These are phyloP conservation scores for Cyrtonyx montezumae DNA, from an alignment of 2,113 vertebrate genomes.

Conservation along the genomic window DNA sequence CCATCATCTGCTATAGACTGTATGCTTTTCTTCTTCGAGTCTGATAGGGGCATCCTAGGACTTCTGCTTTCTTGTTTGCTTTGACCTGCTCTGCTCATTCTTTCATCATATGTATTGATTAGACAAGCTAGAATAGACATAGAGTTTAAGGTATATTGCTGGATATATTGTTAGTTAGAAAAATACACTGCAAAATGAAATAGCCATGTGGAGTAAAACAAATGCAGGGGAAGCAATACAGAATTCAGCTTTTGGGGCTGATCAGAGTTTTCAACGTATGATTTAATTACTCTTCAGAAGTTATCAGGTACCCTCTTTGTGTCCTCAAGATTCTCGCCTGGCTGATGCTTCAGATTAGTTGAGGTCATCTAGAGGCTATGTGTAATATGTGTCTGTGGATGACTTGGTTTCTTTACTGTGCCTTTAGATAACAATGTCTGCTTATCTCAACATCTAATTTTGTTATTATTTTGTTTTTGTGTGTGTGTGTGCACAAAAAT, in stretches of 20 bases:
- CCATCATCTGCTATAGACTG: neutral
- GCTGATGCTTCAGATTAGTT: neutral
- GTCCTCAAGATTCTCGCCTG: neutral
- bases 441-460: neutral
- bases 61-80: neutral
- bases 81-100: neutral
- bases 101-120: neutral
- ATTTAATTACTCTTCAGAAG: neutral
- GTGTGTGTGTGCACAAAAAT: neutral
- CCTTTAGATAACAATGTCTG: neutral
- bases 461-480: neutral
- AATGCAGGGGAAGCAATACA: neutral
- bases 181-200: neutral
- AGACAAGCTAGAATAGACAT: neutral
- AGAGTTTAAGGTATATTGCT: neutral
- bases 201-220: neutral
- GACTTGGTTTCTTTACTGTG: neutral
- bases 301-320: neutral
- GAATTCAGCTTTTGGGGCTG: neutral
- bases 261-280: neutral
- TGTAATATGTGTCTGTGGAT: neutral
- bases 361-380: neutral
- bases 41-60: neutral
- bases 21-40: neutral
- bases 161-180: neutral